phyloP scores from a whole-genome alignment of 2,113 vertebrate species.

The Zosterops borbonicus region DNA sequence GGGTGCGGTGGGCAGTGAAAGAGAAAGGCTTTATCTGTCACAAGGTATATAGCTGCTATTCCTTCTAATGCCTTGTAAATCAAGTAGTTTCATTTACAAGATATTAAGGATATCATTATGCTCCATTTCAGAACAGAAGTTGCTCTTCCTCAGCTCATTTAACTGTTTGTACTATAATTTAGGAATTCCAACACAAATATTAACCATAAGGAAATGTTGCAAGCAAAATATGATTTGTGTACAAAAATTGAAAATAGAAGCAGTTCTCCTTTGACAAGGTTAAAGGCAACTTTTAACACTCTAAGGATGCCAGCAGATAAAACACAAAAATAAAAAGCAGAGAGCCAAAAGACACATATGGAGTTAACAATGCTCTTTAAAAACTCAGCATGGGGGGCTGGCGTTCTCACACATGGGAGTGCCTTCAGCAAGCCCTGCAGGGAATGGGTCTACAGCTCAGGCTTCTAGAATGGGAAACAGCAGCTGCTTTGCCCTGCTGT shows the following conservation, averaged over 20 bases:
- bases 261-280: conserved; percentile 33
- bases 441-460: neutral
- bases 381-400: neutral
- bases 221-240: neutral
- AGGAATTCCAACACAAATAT: conserved; percentile 25
- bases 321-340: neutral
- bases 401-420: neutral
- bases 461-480: neutral
- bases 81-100: neutral
- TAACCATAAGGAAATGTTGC: neutral
- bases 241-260: conserved; percentile 18
- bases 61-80: neutral
- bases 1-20: too few species aligned
- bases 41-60: neutral
- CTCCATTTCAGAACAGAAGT: neutral
- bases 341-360: conserved; percentile 33
- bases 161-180: neutral
- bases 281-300: conserved; percentile 32
- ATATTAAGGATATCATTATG: neutral
- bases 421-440: neutral
- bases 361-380: conserved; percentile 11
- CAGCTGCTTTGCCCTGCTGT: neutral
- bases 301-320: conserved; percentile 19
- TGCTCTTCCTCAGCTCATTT: neutral
- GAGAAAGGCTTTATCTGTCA: neutral